Percentiles rank a stretch among this genome's conserved stretches.
Conservation (phyloP, 2,797 vertebrate species). For the Hafferia zeledoni region DNA sequence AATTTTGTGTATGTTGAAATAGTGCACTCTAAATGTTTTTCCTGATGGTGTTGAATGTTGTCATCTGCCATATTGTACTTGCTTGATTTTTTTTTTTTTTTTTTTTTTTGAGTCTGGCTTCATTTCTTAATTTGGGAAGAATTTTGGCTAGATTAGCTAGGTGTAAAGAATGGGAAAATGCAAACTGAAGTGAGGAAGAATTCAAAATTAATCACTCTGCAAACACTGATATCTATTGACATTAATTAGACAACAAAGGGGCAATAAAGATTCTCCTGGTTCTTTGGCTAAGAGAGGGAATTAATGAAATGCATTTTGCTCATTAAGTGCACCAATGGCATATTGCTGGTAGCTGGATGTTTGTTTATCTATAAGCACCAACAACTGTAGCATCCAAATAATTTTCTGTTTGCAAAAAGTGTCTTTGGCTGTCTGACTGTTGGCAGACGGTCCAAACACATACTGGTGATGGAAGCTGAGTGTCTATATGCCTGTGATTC, state of each 20-base stretch:
- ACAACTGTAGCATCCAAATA: neutral
- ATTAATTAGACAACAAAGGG: neutral
- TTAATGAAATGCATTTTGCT: slow-evolving; percentile 10
- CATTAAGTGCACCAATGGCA: neutral
- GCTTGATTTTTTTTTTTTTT: neutral
- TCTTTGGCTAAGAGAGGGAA: neutral
- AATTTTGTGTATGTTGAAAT: neutral
- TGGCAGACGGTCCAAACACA: neutral
- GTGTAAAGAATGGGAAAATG: neutral
- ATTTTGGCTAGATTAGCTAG: slow-evolving; percentile 22
- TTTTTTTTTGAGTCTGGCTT: neutral
- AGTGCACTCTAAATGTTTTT: neutral
- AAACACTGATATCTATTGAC: neutral
- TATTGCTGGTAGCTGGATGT: neutral
- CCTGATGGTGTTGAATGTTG: neutral
- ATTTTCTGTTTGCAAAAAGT: neutral
- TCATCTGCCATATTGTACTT: neutral
- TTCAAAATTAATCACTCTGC: neutral
- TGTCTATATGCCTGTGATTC: neutral
- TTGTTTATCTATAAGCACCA: neutral
- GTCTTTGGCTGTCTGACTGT: neutral
- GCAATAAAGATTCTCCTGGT: neutral
- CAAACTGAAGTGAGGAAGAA: slow-evolving; percentile 2
- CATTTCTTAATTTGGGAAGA: slow-evolving; percentile 18
- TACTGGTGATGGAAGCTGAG: neutral